Conservation (phyloP, 2,888 invertebrate genomes). For the Melolontha melolontha region DNA sequence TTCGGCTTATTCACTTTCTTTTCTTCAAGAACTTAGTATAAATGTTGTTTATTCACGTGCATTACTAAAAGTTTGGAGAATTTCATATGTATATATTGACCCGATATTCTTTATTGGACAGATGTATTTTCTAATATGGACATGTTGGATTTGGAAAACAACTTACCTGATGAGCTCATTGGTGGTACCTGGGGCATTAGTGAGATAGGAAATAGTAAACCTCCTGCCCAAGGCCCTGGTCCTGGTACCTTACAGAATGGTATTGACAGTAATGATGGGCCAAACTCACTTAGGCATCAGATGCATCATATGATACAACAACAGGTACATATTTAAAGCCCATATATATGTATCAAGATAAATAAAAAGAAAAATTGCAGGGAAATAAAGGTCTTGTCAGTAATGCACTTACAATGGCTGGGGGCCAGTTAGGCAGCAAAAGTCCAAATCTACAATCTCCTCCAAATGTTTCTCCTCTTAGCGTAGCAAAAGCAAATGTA, state of each 20-base stretch:
- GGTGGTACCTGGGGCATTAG: conserved; percentile 79
- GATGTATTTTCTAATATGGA: conserved; percentile 87
- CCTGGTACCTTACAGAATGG: conserved; percentile 82
- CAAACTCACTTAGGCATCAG: conserved; percentile 66
- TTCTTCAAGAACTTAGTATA: conserved; percentile 15
- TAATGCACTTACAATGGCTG: conserved; percentile 78
- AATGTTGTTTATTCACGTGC: conserved; percentile 19
- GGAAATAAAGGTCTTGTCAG: conserved; percentile 79
- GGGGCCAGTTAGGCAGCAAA: conserved; percentile 83
- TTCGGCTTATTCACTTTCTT: conserved; percentile 28
- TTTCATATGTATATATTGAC: conserved; percentile 1
- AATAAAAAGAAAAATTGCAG: conserved; percentile 62
- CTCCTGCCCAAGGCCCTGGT: conserved; percentile 86
- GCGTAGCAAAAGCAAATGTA: conserved; percentile 70
- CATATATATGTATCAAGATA: neutral
- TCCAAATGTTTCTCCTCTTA: conserved; percentile 75
- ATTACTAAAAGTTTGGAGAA: neutral
- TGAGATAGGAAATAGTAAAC: conserved; percentile 76
- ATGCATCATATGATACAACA: conserved; percentile 79
- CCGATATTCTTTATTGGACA: conserved; percentile 56
- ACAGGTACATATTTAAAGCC: conserved; percentile 49
- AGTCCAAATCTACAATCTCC: conserved; percentile 89
- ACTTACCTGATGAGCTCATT: conserved; percentile 91
- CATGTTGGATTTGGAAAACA: conserved; percentile 91
- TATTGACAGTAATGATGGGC: conserved; percentile 73